Evolutionary conservation across 2,113 vertebrate genomes (phyloP).

Genomic region (Caloenas nicobarica): DNA sequence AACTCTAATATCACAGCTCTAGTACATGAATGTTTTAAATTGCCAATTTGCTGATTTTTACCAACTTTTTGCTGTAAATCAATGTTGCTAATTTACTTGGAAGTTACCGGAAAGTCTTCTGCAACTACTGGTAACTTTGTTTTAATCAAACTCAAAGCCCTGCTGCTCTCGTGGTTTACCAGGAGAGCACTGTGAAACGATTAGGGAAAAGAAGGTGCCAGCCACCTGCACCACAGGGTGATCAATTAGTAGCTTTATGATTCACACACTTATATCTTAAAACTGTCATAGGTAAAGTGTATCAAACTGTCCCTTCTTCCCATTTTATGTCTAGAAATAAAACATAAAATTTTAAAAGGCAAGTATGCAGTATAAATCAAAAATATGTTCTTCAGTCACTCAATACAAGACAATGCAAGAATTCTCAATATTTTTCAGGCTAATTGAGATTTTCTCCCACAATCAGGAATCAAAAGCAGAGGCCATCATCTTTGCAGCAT

Average conservation of each 20-base stretch:
- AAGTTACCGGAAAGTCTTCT: background rate
- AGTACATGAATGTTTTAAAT: background rate
- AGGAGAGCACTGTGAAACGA: background rate
- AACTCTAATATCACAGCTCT: background rate
- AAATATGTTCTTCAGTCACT: background rate
- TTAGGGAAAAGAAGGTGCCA: background rate
- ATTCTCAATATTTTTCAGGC: background rate
- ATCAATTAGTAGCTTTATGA: background rate
- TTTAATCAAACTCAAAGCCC: background rate
- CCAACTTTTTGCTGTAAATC: background rate
- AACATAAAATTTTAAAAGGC: background rate
- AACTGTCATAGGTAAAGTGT: background rate
- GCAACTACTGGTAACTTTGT: background rate
- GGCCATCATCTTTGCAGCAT: background rate
- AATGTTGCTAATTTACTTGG: background rate
- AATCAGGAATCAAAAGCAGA: background rate
- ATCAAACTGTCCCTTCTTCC: background rate
- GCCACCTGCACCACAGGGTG: background rate
- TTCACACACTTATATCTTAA: background rate
- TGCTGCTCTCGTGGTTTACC: background rate
- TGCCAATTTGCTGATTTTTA: background rate
- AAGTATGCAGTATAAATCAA: background rate
- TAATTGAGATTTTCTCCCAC: background rate
- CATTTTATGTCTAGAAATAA: background rate
- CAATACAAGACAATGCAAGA: background rate